Conservation (phyloP, 2,888 invertebrate genomes). For the Trachelus iudaicus region DNA sequence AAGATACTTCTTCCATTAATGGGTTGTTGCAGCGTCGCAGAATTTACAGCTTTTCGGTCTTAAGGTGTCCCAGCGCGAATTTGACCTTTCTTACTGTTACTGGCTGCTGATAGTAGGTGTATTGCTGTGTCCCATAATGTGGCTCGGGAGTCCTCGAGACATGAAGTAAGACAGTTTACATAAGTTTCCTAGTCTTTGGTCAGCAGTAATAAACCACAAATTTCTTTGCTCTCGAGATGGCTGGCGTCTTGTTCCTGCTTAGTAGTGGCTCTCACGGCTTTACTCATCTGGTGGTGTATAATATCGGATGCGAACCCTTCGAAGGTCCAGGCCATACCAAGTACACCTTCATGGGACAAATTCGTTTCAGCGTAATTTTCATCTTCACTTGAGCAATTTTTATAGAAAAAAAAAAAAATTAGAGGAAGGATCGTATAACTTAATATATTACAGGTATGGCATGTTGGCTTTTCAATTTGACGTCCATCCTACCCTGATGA, state of each 20-base stretch:
- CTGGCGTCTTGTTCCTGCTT: slow-evolving; percentile 75
- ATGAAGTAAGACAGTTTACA: slow-evolving; percentile 78
- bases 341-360: slow-evolving; percentile 63
- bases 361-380: slow-evolving; percentile 57
- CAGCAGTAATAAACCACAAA: background rate
- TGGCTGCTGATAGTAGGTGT: slow-evolving; percentile 84
- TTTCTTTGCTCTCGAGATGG: slow-evolving; percentile 65
- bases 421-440: background rate
- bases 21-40: slow-evolving; percentile 74
- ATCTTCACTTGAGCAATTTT: background rate
- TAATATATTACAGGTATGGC: slow-evolving; percentile 55
- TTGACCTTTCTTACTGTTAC: slow-evolving; percentile 82
- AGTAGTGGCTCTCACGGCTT: slow-evolving; percentile 74
- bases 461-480: slow-evolving; percentile 74
- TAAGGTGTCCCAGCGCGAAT: slow-evolving; percentile 73
- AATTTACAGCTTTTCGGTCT: slow-evolving; percentile 82
- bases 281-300: slow-evolving; percentile 76
- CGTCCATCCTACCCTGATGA: slow-evolving; percentile 85
- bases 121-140: slow-evolving; percentile 82
- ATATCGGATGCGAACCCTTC: slow-evolving; percentile 60
- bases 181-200: background rate
- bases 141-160: slow-evolving; percentile 91
- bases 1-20: background rate
- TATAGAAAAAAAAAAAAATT: background rate
- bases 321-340: slow-evolving; percentile 56